Evolutionary conservation across 2,113 vertebrate genomes (phyloP).

Genomic region (Neoarius graeffei): DNA sequence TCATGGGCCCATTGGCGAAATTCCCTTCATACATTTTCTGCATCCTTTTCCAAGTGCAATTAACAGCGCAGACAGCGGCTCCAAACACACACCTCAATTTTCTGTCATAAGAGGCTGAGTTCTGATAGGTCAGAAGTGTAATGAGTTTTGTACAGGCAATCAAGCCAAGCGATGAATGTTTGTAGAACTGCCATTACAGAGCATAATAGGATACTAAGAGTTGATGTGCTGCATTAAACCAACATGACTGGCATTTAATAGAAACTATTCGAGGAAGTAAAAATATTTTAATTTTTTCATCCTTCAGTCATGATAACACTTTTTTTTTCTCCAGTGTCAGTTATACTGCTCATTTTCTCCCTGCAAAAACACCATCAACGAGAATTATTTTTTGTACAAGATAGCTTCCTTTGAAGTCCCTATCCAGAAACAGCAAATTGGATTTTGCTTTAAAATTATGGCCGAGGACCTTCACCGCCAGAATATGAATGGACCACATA

Average conservation of each 20-base stretch:
- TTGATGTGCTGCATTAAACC: slow-evolving; percentile 46
- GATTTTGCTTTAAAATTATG: slow-evolving; percentile 4
- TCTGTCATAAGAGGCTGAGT: slow-evolving; percentile 36
- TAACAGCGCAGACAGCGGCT: slow-evolving; percentile 37
- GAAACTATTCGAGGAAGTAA: slow-evolving; percentile 21
- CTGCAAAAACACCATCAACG: slow-evolving; percentile 14
- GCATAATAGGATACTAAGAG: slow-evolving; percentile 45
- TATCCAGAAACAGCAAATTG: neutral
- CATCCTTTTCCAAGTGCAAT: slow-evolving; percentile 44
- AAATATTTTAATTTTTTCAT: slow-evolving; percentile 33
- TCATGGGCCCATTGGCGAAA: slow-evolving; percentile 8
- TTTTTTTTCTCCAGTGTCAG: slow-evolving; percentile 3
- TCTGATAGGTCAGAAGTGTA: slow-evolving; percentile 53
- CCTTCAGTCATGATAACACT: slow-evolving; percentile 34
- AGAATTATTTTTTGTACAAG: neutral
- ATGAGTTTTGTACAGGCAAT: slow-evolving; percentile 57
- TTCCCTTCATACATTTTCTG: slow-evolving; percentile 10
- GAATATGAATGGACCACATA: neutral
- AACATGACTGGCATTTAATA: slow-evolving; percentile 39
- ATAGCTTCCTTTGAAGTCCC: slow-evolving; percentile 6
- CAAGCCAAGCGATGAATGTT: slow-evolving; percentile 42
- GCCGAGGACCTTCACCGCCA: neutral
- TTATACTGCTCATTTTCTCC: neutral
- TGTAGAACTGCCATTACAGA: slow-evolving; percentile 39
- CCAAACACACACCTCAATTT: slow-evolving; percentile 33